Evolutionary conservation across 2,888 invertebrate genomes (phyloP).

Genomic region (Buathra laborator): DNA sequence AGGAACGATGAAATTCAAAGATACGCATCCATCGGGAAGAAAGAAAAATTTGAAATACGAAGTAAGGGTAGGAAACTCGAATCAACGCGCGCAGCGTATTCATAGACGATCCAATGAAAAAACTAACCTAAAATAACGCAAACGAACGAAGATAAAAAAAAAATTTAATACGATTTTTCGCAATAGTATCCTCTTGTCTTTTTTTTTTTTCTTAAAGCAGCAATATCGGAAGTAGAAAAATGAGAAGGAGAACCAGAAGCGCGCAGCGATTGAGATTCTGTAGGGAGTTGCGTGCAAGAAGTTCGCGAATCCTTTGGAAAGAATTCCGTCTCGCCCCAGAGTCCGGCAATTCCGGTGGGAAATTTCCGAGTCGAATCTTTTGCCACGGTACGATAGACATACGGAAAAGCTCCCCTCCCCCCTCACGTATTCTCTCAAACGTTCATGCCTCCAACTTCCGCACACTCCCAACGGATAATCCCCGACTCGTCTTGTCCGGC

Average conservation of each 20-base stretch:
- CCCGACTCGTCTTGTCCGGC: constrained; percentile 44
- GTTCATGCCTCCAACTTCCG: constrained; percentile 40
- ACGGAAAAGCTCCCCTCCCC: constrained; percentile 12
- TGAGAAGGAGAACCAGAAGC: neutral
- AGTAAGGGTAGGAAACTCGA: no score
- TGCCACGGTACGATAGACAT: constrained; percentile 41
- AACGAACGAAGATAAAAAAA: neutral
- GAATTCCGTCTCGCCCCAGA: constrained; percentile 48
- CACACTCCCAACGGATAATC: constrained; percentile 57
- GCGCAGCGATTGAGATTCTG: constrained; percentile 30
- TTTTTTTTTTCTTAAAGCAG: constrained; percentile 1
- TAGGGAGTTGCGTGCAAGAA: neutral
- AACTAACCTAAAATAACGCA: no score
- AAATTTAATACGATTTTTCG: neutral
- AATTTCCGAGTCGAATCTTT: constrained; percentile 61
- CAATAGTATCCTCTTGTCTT: neutral
- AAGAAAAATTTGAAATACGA: neutral
- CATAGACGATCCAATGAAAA: no score
- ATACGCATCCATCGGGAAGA: neutral
- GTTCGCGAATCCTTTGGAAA: constrained; percentile 39
- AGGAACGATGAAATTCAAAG: neutral
- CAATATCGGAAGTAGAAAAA: neutral
- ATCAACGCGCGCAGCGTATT: no score
- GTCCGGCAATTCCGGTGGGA: constrained; percentile 66
- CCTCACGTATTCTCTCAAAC: constrained; percentile 37